These are phyloP conservation scores for Drosophila sechellia DNA, from an alignment of 1,140 invertebrate species.

Conservation along the genomic window DNA sequence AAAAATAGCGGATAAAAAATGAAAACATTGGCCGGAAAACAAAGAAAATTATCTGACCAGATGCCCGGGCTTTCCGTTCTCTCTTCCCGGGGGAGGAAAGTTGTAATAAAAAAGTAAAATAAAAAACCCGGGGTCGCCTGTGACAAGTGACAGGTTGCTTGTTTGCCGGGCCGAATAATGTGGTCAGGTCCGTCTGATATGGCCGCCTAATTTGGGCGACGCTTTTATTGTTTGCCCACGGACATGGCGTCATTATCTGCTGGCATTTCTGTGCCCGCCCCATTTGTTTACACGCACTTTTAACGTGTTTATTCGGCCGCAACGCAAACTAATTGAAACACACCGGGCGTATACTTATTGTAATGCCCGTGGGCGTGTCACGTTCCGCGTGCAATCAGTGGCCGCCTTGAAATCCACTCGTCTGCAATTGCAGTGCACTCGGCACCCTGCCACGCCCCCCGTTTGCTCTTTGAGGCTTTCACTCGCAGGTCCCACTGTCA, in stretches of 20 bases:
- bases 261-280: constrained; percentile 18
- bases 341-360: constrained; percentile 54
- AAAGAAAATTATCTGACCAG: constrained; percentile 80
- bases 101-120: background rate
- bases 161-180: constrained; percentile 41
- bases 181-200: constrained; percentile 31
- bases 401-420: constrained; percentile 53
- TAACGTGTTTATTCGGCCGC: constrained; percentile 72
- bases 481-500: constrained; percentile 18
- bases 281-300: constrained; percentile 75
- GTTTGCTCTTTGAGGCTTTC: constrained; percentile 19
- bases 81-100: background rate
- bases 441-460: constrained; percentile 9
- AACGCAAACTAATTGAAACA: constrained; percentile 76
- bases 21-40: constrained; percentile 71
- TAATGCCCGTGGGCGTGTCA: constrained; percentile 62
- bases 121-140: constrained; percentile 29
- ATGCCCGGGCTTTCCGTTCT: constrained; percentile 22
- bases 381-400: constrained; percentile 54
- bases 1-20: constrained; percentile 71
- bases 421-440: constrained; percentile 45
- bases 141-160: constrained; percentile 77
- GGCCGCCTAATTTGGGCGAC: constrained; percentile 65
- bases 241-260: constrained; percentile 63
- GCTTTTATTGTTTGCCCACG: constrained; percentile 63